Evolutionary conservation across 1,140 invertebrate genomes (phyloP).

Genomic region (Latrodectus geometricus): DNA sequence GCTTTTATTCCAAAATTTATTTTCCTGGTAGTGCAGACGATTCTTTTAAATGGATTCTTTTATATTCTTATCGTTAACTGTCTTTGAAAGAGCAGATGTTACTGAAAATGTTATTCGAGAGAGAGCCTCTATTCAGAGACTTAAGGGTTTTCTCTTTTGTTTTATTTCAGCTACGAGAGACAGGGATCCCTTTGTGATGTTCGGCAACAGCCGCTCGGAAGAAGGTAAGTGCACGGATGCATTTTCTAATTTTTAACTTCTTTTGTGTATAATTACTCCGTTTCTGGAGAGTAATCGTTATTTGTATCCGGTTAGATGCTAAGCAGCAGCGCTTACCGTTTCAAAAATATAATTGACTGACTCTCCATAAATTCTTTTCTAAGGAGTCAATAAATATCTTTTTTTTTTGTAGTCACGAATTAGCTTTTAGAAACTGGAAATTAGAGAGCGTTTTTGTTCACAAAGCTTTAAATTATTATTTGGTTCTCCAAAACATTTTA

Average conservation of each 20-base stretch:
- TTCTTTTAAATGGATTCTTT: not conserved
- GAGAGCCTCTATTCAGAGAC: not conserved
- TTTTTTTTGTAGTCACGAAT: too few relatives aligned
- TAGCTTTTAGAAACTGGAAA: too few relatives aligned
- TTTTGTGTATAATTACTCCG: too few relatives aligned
- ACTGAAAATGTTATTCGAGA: not conserved
- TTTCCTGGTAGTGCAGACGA: not conserved
- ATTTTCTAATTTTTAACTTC: not conserved
- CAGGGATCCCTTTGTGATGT: conserved; percentile 52
- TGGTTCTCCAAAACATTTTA: too few relatives aligned
- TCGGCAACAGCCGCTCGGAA: conserved; percentile 46
- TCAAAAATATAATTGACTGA: too few relatives aligned
- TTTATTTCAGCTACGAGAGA: conserved; percentile 45
- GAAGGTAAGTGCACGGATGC: conserved; percentile 40
- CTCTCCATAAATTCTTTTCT: too few relatives aligned
- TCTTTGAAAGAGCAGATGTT: not conserved
- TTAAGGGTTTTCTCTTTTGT: conserved; percentile 7
- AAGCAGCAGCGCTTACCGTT: too few relatives aligned
- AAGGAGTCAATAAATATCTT: too few relatives aligned
- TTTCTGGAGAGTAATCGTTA: too few relatives aligned
- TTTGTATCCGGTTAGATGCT: too few relatives aligned
- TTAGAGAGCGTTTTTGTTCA: too few relatives aligned
- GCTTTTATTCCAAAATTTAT: not conserved
- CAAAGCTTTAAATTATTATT: too few relatives aligned
- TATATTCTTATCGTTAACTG: not conserved